Percentiles rank a stretch among this genome's conserved stretches.
Conservation (phyloP, 2,113 vertebrate species). For the Callopanchax toddi region DNA sequence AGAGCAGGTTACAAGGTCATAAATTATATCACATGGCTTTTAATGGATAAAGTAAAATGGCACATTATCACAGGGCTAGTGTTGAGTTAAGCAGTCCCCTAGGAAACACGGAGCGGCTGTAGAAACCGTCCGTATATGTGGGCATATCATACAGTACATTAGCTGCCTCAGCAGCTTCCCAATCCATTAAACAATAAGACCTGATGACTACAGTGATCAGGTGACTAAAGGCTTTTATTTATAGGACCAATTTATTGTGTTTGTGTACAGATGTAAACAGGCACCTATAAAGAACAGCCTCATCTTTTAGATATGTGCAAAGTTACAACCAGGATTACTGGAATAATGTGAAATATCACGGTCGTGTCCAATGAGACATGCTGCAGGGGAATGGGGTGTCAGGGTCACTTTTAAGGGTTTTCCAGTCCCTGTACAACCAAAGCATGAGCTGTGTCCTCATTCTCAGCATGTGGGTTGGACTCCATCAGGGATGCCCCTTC, state of each 20-base stretch:
- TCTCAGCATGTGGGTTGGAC: too few species aligned
- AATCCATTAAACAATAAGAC: constrained; percentile 56
- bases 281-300: too few species aligned
- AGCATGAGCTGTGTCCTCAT: too few species aligned
- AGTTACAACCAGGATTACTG: too few species aligned
- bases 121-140: constrained; percentile 31
- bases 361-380: too few species aligned
- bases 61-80: constrained; percentile 59
- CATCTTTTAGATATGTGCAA: too few species aligned
- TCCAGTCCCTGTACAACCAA: too few species aligned
- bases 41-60: constrained; percentile 64
- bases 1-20: constrained; percentile 37
- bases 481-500: too few species aligned
- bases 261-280: constrained; percentile 9
- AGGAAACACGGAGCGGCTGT: constrained; percentile 45
- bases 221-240: constrained; percentile 4
- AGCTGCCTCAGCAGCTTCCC: constrained; percentile 51
- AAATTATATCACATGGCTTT: constrained; percentile 54
- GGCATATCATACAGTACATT: constrained; percentile 42
- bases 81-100: constrained; percentile 57
- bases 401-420: too few species aligned
- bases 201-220: constrained; percentile 42
- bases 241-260: not conserved
- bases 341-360: too few species aligned
- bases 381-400: too few species aligned